Base-by-base conservation (phyloP, 1,140 invertebrate genomes). In the Drosophila nebulosa region DNA sequence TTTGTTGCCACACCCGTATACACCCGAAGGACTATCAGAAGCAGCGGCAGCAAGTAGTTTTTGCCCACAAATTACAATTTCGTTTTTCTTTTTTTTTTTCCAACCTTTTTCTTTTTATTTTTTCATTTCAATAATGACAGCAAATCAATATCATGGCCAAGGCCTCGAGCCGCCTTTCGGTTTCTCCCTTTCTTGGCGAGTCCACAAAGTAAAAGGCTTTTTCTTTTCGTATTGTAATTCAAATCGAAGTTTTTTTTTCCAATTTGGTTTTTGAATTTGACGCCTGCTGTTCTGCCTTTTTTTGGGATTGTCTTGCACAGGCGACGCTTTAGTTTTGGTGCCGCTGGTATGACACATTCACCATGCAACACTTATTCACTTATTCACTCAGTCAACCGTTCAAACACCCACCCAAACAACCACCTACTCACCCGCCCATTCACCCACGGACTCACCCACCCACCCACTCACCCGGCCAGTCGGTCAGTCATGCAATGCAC, bases 61-160 rank as follows among this genome's bases (percentile, higher is more conserved):
- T 79, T 32, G 12, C 65, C 70, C 77, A 77, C 68, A 59, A 65
- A 60, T 64, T 56, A 30, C 67, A 30, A 18, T 5, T 32, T 50
- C 16, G 69, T 52, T 58, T 57, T 60, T 52, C 62, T 36, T 56
- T 67, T 64, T n/a, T n/a, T n/a, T n/a, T 64, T 32, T 9, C 30
- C 27, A 30, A 30, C 27, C 27, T 6, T 57, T 21, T 39, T 57
- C 35, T 42, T 39, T 16, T 16, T 42, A n/a, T 42, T 18, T 5
- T 42, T 42, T 7, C 39, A 2, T 16, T 71, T 78, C 74, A 86
- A 86, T 88, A 85, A 85, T 88, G 83, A 85, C 80, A 86, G 80
- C 73, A 85, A 85, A 85, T 81, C 81, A 85, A 85, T 85, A 86
- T 88, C 83, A 85, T 81, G 76, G 83, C 73, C 64, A 74, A 77